These are phyloP conservation scores for Danaus melanippus DNA, from an alignment of 1,140 invertebrate species.

Conservation along the genomic window DNA sequence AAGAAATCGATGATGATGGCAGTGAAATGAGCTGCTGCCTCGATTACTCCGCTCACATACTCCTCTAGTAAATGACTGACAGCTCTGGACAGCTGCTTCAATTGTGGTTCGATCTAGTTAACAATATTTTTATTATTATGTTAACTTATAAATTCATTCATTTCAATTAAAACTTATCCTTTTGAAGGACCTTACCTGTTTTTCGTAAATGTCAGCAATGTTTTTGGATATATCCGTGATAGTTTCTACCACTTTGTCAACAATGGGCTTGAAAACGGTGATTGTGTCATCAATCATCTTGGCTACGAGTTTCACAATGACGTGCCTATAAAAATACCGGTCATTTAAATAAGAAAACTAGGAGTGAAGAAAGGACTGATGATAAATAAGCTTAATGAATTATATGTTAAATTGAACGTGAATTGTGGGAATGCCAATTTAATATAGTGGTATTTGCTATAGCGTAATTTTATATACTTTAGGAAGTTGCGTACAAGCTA, in stretches of 20 bases:
- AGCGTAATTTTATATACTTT: no score
- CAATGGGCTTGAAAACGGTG: conserved; percentile 59
- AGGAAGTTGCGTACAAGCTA: no score
- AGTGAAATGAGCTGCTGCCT: conserved; percentile 68
- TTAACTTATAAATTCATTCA: background rate
- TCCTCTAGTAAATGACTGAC: conserved; percentile 50
- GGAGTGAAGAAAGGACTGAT: no score
- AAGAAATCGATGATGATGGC: conserved; percentile 71
- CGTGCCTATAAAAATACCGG: conserved; percentile 45
- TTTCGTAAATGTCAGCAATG: conserved; percentile 38
- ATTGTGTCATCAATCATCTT: conserved; percentile 66
- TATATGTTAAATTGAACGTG: no score
- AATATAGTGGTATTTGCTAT: no score
- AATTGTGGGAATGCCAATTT: no score
- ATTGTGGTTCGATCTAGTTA: conserved; percentile 67
- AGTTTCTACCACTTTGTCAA: conserved; percentile 64
- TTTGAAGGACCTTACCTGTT: conserved; percentile 31
- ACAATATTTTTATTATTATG: conserved; percentile 1
- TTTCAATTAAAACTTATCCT: no score
- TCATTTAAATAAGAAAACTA: no score
- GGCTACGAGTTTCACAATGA: conserved; percentile 63
- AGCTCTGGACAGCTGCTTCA: conserved; percentile 73
- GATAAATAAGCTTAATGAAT: no score
- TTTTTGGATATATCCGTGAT: conserved; percentile 56
- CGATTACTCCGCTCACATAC: conserved; percentile 63